Evolutionary conservation across 30 jellyfish, hydroid and myxozoan species (phyloP).

Genomic region (Cassiopea andromeda): DNA sequence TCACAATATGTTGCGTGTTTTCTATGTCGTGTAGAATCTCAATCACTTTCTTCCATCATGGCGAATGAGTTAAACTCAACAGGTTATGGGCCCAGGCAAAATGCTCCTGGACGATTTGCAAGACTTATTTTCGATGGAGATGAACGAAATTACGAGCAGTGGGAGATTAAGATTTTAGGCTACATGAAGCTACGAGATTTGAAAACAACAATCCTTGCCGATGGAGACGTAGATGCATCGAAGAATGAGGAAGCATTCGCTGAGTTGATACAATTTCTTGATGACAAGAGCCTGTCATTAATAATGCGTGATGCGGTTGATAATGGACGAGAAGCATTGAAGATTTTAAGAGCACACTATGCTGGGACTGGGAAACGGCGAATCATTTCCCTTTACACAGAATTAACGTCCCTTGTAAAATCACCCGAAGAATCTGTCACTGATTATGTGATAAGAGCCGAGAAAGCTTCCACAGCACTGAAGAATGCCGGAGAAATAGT

Average conservation of each 20-base stretch:
- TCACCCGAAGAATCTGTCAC: constrained; percentile 55
- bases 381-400: constrained; percentile 62
- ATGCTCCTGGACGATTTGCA: constrained; percentile 13
- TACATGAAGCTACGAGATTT: constrained; percentile 52
- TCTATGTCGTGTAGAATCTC: neutral
- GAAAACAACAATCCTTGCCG: constrained; percentile 44
- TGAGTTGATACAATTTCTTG: constrained; percentile 68
- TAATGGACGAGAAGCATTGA: constrained; percentile 60
- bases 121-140: constrained; percentile 63
- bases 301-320: constrained; percentile 67
- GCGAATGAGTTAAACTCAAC: neutral
- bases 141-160: constrained; percentile 56
- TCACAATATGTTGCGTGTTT: constrained; percentile 1
- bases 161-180: constrained; percentile 63
- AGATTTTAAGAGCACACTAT: constrained; percentile 49
- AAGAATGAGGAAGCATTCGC: constrained; percentile 67
- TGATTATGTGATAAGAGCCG: constrained; percentile 60
- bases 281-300: constrained; percentile 53
- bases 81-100: constrained; percentile 73
- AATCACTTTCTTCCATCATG: constrained; percentile 37
- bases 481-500: constrained; percentile 60
- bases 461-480: constrained; percentile 67
- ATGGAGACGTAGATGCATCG: constrained; percentile 40
- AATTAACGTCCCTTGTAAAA: constrained; percentile 20
- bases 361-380: constrained; percentile 70